Percentiles rank a stretch among this genome's conserved stretches.
These are phyloP conservation scores for Onychomys leucogaster DNA, from an alignment of 2,797 vertebrate genomes.

Conservation along the genomic window DNA sequence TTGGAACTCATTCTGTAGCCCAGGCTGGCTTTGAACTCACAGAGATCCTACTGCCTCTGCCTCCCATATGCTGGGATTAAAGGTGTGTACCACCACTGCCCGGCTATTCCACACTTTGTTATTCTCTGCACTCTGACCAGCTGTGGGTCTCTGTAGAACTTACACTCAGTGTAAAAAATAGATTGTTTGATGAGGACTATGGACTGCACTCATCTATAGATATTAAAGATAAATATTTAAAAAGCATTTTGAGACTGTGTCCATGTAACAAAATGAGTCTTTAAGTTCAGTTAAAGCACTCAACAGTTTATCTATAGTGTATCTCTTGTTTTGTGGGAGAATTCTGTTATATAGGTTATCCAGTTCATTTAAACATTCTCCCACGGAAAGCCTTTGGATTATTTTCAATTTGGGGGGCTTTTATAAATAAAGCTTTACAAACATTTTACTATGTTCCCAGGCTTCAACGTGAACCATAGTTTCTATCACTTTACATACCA, in stretches of 20 bases:
- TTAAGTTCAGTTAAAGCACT: neutral
- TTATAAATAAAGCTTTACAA: conserved; percentile 21
- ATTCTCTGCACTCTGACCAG: neutral
- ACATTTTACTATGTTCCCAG: neutral
- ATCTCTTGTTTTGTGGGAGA: neutral
- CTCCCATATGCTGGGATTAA: too few species aligned
- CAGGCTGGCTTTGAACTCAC: too few species aligned
- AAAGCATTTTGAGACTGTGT: neutral
- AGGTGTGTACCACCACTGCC: too few species aligned
- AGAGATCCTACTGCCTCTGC: too few species aligned
- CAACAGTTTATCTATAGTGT: neutral
- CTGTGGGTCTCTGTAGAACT: neutral
- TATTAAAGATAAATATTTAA: neutral
- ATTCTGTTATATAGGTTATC: neutral
- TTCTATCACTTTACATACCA: neutral
- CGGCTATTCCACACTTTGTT: neutral
- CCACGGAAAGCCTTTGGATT: neutral
- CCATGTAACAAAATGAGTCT: neutral
- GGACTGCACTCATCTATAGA: neutral
- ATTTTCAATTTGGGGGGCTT: neutral
- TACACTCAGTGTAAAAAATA: neutral
- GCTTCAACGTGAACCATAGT: neutral
- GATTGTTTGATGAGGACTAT: neutral
- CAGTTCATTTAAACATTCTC: neutral
- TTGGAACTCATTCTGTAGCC: too few species aligned